phyloP scores from a whole-genome alignment of 2,113 vertebrate species.

The Microtus pennsylvanicus region DNA sequence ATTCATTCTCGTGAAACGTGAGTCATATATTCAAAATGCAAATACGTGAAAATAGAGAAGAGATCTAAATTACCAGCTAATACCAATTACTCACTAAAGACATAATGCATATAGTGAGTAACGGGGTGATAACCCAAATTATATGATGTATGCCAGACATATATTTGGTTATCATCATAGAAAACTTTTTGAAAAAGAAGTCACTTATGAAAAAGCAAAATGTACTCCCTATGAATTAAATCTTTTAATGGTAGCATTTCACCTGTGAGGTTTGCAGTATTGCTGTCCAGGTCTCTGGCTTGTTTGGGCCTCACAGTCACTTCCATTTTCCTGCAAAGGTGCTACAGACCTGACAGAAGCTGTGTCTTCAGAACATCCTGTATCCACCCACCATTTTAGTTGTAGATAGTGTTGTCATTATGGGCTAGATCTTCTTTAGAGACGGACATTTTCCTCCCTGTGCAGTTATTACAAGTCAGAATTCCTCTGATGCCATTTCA shows the following conservation, averaged over 20 bases:
- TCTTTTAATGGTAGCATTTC: background rate
- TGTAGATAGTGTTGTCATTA: background rate
- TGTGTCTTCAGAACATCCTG: background rate
- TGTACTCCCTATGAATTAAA: background rate
- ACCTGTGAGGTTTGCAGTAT: background rate
- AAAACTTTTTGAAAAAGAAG: background rate
- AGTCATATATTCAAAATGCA: background rate
- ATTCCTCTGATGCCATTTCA: background rate
- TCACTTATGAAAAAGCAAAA: background rate
- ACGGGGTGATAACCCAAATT: background rate
- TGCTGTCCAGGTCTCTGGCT: background rate
- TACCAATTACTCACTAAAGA: background rate
- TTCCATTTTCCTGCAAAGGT: background rate
- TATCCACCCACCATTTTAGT: background rate
- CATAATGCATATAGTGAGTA: fast-evolving
- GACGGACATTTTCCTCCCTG: background rate
- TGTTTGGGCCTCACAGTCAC: background rate
- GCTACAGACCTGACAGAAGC: background rate
- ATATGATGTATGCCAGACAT: background rate
- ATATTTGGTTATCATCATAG: fast-evolving
- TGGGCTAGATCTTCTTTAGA: background rate
- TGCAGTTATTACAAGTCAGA: background rate
- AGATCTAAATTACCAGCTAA: background rate
- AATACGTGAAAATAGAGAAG: background rate
- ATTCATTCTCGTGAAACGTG: background rate